Evolutionary conservation across 2,797 vertebrate genomes (phyloP).

Genomic region (Halcyon badia): DNA sequence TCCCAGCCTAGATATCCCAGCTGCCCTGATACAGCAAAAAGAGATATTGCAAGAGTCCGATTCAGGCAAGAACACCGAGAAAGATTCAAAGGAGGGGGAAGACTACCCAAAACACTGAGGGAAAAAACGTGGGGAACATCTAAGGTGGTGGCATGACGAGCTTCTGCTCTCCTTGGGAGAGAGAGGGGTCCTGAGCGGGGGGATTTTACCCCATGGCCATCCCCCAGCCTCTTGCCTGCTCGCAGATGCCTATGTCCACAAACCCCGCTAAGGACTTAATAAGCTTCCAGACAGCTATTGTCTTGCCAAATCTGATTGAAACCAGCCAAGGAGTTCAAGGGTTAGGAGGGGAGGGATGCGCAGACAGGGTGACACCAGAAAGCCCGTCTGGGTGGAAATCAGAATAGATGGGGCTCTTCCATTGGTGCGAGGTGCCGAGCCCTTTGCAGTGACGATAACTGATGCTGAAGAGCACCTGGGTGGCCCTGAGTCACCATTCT

Average conservation of each 20-base stretch:
- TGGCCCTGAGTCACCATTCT: background rate
- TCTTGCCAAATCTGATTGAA: conserved; percentile 57
- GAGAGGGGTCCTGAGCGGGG: background rate
- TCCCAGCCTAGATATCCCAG: background rate
- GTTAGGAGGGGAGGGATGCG: conserved; percentile 5
- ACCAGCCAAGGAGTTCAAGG: conserved; percentile 34
- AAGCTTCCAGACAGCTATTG: conserved; percentile 58
- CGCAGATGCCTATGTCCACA: conserved; percentile 23
- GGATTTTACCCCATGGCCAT: rapidly evolving
- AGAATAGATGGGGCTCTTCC: background rate
- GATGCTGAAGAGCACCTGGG: background rate
- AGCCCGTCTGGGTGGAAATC: background rate
- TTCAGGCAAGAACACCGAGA: rapidly evolving
- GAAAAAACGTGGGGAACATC: background rate
- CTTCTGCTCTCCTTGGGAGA: background rate
- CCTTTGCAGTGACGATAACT: background rate
- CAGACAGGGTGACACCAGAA: background rate
- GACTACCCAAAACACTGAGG: background rate
- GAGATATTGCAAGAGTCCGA: rapidly evolving
- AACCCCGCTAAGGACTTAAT: background rate
- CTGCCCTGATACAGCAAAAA: background rate
- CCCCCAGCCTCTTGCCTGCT: background rate
- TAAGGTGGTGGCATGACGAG: rapidly evolving
- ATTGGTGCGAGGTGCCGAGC: background rate
- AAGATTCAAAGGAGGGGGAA: background rate